phyloP scores from a whole-genome alignment of 2,797 vertebrate species.

The Adrianichthys oophorus region DNA sequence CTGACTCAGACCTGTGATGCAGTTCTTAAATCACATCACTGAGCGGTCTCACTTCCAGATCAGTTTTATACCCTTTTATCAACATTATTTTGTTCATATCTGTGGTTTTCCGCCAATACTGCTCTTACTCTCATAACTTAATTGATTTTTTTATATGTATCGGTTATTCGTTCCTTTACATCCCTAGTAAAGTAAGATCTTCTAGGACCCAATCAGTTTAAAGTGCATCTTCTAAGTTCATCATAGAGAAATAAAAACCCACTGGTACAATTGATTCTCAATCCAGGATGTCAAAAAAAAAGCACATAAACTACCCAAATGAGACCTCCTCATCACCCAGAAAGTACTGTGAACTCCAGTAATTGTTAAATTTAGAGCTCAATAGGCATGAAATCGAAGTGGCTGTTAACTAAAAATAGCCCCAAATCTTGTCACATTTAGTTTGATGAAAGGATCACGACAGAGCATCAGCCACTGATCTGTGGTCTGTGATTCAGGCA shows the following conservation, averaged over 20 bases:
- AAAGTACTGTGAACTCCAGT: conserved; percentile 35
- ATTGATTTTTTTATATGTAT: too few species aligned
- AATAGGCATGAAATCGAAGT: conserved; percentile 46
- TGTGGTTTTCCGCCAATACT: too few species aligned
- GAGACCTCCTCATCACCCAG: conserved; percentile 29
- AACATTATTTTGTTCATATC: too few species aligned
- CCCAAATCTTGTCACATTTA: conserved; percentile 47
- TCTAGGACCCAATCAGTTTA: conserved; percentile 18
- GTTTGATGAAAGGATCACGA: conserved; percentile 41
- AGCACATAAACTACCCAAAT: background rate
- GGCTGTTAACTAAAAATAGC: conserved; percentile 59
- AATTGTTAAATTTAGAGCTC: conserved; percentile 58
- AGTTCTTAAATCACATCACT: too few species aligned
- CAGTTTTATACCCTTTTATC: too few species aligned
- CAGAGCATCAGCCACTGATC: conserved; percentile 28
- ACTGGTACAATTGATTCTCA: background rate
- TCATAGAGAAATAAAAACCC: conserved; percentile 7
- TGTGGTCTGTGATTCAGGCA: conserved; percentile 16
- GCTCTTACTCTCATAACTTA: too few species aligned
- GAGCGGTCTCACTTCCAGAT: too few species aligned
- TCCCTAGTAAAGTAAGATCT: conserved; percentile 14
- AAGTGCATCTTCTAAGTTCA: conserved; percentile 17
- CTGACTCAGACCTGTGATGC: too few species aligned
- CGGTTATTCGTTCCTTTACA: too few species aligned
- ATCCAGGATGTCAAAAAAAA: conserved; percentile 3